Base-by-base conservation (phyloP, 2,113 vertebrate genomes). In the Ictalurus furcatus region DNA sequence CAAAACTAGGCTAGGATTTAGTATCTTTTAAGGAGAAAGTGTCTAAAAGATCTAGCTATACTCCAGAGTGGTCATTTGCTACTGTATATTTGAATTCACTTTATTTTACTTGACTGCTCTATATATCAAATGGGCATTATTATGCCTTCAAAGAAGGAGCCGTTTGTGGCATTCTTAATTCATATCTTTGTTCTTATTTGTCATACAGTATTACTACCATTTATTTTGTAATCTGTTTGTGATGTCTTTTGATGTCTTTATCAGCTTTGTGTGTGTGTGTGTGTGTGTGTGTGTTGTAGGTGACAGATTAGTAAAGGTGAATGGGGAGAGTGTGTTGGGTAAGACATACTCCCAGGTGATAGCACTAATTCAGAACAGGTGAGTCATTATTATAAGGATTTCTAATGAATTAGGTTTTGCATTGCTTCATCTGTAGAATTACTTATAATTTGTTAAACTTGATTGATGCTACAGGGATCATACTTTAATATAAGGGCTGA, bases 341-440 rank as follows among this genome's bases (percentile, higher is more conserved):
- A 99, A 99, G 95, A 99, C 98, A 28, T 99, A 99, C 92, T 99
- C 98, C 0, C 98, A 99, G 95, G 98, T 99, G 94, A 99, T 99
- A 30, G 96, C 97, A 1, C 96, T 99, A 91, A 99, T 99, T 94
- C 98, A 99, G 94, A 98, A 99, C 95, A 99, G 98, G 98, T 98
- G 91, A 95, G 96, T 81, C 67, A 6, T 86, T 30, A 69, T 48
- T 79, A 8, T 37, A 40, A 79, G 5, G 25, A 52, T 52, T 78
- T 5, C 21, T 78, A 25, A 78, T 9, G 40, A 74, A 71, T 34
- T 3, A 37, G 1, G 14, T 76, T 76, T 76, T 44, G 2, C 7
- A 23, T 48, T 7, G 34, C 44, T 79, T 54, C 16, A 52, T 48
- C 44, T 79, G 44, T 52, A 52, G 44, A 48, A 5, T 37, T 34